Evolutionary conservation across 2,797 vertebrate genomes (phyloP).

Genomic region (Carduelis carduelis): DNA sequence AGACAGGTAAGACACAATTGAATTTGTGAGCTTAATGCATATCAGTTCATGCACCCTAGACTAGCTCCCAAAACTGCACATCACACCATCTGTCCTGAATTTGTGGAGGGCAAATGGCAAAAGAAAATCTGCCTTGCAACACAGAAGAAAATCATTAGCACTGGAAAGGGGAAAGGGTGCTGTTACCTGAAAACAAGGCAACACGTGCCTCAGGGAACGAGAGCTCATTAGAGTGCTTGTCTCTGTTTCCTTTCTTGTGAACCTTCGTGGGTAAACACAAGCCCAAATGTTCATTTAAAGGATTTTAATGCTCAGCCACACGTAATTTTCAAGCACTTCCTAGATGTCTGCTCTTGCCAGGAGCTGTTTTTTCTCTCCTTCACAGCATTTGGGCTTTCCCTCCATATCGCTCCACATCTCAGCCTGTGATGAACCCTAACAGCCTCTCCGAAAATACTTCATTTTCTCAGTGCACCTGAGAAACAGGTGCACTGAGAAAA

Average conservation of each 20-base stretch:
- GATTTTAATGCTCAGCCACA: neutral
- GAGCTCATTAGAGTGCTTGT: slow-evolving; percentile 40
- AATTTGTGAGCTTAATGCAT: slow-evolving; percentile 61
- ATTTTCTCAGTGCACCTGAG: neutral
- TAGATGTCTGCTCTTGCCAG: neutral
- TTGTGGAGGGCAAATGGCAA: neutral
- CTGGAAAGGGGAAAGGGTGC: neutral
- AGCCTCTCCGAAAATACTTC: neutral
- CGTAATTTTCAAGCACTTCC: neutral
- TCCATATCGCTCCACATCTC: neutral
- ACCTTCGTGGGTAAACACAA: neutral
- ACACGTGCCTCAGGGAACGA: neutral
- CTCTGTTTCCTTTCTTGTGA: neutral
- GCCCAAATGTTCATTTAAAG: slow-evolving; percentile 11
- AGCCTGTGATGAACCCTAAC: neutral
- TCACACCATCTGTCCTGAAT: neutral
- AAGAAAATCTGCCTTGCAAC: neutral
- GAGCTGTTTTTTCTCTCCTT: neutral
- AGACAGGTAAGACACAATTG: slow-evolving; percentile 67
- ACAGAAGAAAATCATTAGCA: slow-evolving; percentile 28
- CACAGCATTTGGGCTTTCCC: neutral
- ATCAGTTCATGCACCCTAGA: slow-evolving; percentile 57
- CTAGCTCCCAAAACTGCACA: slow-evolving; percentile 32
- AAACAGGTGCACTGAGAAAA: too few relatives aligned
- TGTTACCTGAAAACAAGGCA: slow-evolving; percentile 23